A percentile compares a stretch with the other conserved stretches of the same genome.
Evolutionary conservation across 2,113 vertebrate genomes (phyloP).

Genomic region (Clarias magur): DNA sequence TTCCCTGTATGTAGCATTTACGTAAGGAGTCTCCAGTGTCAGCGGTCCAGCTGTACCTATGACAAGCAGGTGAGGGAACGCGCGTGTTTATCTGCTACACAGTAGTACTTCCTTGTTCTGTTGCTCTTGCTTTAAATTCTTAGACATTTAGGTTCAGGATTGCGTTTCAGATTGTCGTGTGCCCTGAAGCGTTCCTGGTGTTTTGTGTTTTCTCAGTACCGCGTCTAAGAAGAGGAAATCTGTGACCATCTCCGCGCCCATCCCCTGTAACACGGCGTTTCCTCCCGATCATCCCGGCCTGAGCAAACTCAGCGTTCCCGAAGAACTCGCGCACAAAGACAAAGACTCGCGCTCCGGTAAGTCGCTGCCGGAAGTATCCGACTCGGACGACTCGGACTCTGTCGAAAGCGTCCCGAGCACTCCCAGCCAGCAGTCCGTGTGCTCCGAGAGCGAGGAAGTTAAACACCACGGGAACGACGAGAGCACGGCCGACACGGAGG

Average conservation of each 20-base stretch:
- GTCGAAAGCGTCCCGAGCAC: conserved; percentile 33
- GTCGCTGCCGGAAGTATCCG: conserved; percentile 14
- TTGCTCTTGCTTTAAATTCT: no score
- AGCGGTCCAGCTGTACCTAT: background rate
- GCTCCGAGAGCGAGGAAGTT: background rate
- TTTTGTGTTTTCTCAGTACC: conserved; percentile 54
- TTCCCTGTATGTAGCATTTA: background rate
- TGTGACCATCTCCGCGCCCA: conserved; percentile 86
- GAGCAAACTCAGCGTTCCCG: conserved; percentile 44
- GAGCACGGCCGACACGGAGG: background rate
- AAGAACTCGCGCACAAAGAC: conserved; percentile 20
- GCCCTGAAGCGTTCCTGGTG: background rate
- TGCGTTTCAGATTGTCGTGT: background rate
- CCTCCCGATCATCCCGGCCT: conserved; percentile 43
- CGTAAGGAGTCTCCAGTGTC: background rate
- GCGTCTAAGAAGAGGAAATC: conserved; percentile 80
- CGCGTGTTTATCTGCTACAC: no score
- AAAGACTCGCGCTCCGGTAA: background rate
- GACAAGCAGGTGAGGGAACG: no score
- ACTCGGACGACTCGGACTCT: conserved; percentile 35
- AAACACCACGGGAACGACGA: background rate
- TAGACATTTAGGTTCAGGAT: no score
- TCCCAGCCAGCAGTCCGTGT: conserved; percentile 29
- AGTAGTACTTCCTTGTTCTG: background rate
- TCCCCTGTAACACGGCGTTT: conserved; percentile 76